Conservation (phyloP, 2,797 vertebrate genomes). For the Champsocephalus gunnari region DNA sequence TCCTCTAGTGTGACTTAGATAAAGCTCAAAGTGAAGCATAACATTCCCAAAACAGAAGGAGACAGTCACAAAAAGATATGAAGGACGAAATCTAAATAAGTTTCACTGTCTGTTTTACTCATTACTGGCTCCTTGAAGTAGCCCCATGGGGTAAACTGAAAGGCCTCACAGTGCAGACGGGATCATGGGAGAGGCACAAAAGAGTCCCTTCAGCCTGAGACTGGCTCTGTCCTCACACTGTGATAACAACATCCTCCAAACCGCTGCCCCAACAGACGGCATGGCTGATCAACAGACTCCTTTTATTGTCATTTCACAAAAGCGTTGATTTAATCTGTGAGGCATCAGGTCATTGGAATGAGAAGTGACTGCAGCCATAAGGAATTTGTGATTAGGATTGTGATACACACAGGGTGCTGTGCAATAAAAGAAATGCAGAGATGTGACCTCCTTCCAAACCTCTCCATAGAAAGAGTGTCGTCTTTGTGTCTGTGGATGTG, state of each 20-base stretch:
- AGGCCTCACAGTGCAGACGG: slow-evolving; percentile 54
- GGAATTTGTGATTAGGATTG: slow-evolving; percentile 74
- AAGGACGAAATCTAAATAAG: slow-evolving; percentile 12
- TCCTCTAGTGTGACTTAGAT: background rate
- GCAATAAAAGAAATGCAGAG: slow-evolving; percentile 74
- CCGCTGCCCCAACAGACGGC: slow-evolving; percentile 45
- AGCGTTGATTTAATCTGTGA: slow-evolving; percentile 79
- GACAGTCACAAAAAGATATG: slow-evolving; percentile 20
- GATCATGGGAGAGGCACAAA: slow-evolving; percentile 74
- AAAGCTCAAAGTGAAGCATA: background rate
- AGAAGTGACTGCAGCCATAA: slow-evolving; percentile 69
- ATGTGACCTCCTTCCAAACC: slow-evolving; percentile 74
- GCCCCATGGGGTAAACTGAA: slow-evolving; percentile 57
- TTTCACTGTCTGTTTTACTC: slow-evolving; percentile 47
- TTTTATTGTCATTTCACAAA: slow-evolving; percentile 77
- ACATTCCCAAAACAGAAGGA: background rate
- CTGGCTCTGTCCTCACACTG: slow-evolving; percentile 57
- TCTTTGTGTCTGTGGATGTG: slow-evolving; percentile 69
- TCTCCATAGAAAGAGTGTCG: slow-evolving; percentile 54
- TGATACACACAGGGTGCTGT: slow-evolving; percentile 74
- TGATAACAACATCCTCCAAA: slow-evolving; percentile 71
- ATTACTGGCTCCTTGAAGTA: slow-evolving; percentile 43
- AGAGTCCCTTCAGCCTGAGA: slow-evolving; percentile 61
- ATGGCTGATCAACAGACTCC: slow-evolving; percentile 72
- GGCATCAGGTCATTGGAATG: slow-evolving; percentile 73